Base-by-base conservation (phyloP, 1,140 invertebrate species). In the Paralvinella palmiformis region DNA sequence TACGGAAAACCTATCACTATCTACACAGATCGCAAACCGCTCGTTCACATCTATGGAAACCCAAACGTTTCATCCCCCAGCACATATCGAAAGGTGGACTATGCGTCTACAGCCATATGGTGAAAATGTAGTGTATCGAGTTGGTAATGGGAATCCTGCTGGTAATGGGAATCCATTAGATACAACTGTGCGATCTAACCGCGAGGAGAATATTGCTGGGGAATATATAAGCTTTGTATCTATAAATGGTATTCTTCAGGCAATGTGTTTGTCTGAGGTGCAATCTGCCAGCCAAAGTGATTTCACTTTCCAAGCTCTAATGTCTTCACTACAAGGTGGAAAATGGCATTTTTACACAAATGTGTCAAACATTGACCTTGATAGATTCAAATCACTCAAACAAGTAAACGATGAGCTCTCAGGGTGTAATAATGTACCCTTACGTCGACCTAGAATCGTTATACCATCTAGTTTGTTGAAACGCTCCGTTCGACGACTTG, bases 21-120 rank as follows among this genome's bases (percentile, higher is more conserved):
- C 55, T 71, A 48, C 64, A 80, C 72, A 29, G 75, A 79, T 41
- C 74, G 69, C 50, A 71, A 71, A 55, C 69, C 69, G 10, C 20
- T 70, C 10, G 63, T 61, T 15, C 35, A n/a, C 37, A 61, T 69
- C 41, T 62, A 59, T 2, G 33, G 58, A 4, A 36, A 57, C 5
- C 68, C 67, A 24, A 55, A n/a, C 36, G 20, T 33, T 27, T 4
- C 33, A 61, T 52, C 37, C 66, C 15, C 10, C 37, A 27, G 56
- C 59, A 32, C 59, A 32, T 3, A 66, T 66, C 22, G 64, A 66
- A 56, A 2, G 64, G 13, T 66, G 64, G 62, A 35, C 35, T 2
- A 41, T 66, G 15, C 20, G 64, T 36, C 50, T 65, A 29, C 48
- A 65, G 33, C 58, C 36, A 1, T 65, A 64, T 52, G 29, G 24